Conservation (phyloP, 1,140 invertebrate genomes). For the Drosophila novamexicana region DNA sequence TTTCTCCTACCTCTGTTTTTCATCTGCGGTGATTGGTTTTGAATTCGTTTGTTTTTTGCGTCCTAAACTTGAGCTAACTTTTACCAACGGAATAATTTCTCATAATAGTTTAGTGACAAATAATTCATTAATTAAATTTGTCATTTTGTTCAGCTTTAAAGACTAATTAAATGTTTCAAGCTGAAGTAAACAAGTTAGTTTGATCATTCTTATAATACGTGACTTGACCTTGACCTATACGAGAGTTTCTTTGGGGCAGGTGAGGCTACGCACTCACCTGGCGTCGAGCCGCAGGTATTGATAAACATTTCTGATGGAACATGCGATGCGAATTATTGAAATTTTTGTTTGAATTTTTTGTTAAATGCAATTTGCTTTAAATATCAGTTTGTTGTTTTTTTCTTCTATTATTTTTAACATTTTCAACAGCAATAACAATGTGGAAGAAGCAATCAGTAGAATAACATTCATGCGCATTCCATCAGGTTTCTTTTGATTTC, state of each 20-base stretch:
- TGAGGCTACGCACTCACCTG: not conserved
- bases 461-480: conserved; percentile 61
- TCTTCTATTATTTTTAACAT: conserved; percentile 7
- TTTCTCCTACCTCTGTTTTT: conserved; percentile 17
- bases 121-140: conserved; percentile 51
- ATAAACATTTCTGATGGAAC: too few species aligned
- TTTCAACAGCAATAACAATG: conserved; percentile 34
- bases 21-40: not conserved
- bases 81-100: not conserved
- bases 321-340: conserved; percentile 55
- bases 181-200: not conserved
- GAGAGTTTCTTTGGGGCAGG: not conserved
- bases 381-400: conserved; percentile 48
- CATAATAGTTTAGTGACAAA: conserved; percentile 32
- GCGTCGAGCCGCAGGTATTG: not conserved
- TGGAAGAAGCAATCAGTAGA: conserved; percentile 6
- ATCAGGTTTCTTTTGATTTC: conserved; percentile 79
- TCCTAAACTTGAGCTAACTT: too few species aligned
- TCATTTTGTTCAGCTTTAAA: conserved; percentile 18
- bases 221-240: too few species aligned
- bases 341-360: conserved; percentile 38
- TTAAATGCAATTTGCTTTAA: conserved; percentile 34
- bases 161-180: too few species aligned
- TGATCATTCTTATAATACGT: too few species aligned
- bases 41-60: conserved; percentile 20